A percentile compares a stretch with the other conserved stretches of the same genome.
phyloP scores from a whole-genome alignment of 2,113 vertebrate genomes.

The Onychorhynchus coronatus region DNA sequence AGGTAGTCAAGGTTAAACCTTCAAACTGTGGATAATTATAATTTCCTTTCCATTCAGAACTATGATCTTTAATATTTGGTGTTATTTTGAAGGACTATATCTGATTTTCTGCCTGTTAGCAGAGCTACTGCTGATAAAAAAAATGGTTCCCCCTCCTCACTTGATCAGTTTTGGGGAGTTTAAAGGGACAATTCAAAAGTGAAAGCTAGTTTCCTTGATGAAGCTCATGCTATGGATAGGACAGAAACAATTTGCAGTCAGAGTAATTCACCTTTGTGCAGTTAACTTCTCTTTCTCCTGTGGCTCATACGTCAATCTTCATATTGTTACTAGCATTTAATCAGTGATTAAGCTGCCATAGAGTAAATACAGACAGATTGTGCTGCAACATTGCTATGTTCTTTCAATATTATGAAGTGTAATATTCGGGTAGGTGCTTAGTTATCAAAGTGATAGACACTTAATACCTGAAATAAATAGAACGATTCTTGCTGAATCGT shows the following conservation, averaged over 20 bases:
- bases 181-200: neutral
- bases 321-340: constrained; percentile 23
- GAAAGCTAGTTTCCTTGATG: neutral
- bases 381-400: constrained; percentile 20
- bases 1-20: neutral
- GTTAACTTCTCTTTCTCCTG: constrained; percentile 1
- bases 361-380: constrained; percentile 39
- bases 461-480: constrained; percentile 59
- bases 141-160: neutral
- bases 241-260: neutral
- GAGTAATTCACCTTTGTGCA: constrained; percentile 2
- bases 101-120: neutral
- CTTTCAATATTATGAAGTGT: constrained; percentile 48
- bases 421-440: constrained; percentile 44
- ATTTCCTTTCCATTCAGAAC: neutral
- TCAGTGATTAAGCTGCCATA: constrained; percentile 38
- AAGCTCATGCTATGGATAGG: neutral
- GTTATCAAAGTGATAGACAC: constrained; percentile 63
- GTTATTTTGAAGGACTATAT: neutral
- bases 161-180: neutral
- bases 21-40: neutral
- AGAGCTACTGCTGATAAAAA: neutral
- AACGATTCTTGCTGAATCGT: neutral
- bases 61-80: neutral
- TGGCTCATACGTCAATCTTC: neutral